phyloP scores from a whole-genome alignment of 2,797 vertebrate genomes.

The Novumbra hubbsi region DNA sequence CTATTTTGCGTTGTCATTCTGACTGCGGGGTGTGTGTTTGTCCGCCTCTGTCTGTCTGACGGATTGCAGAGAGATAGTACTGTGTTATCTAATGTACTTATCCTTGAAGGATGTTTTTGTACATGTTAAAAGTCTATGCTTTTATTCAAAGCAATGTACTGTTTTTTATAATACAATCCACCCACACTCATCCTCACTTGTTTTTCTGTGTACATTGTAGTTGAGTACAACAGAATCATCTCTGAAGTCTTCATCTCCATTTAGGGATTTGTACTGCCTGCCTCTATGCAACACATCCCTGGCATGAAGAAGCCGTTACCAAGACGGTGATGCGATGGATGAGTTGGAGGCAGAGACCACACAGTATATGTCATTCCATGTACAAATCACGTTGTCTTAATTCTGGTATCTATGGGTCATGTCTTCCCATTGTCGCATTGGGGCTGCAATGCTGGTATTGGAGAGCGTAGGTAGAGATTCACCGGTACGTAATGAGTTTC shows the following conservation, averaged over 20 bases:
- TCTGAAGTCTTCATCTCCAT: background rate
- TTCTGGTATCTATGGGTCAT: background rate
- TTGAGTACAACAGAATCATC: background rate
- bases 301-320: background rate
- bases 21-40: constrained; percentile 21
- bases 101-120: constrained; percentile 21
- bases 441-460: background rate
- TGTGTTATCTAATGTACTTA: constrained; percentile 12
- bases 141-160: constrained; percentile 31
- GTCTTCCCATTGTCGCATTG: background rate
- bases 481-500: background rate
- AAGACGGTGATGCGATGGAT: background rate
- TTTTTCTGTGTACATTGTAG: background rate
- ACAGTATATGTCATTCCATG: background rate
- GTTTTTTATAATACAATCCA: constrained; percentile 14
- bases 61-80: background rate
- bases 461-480: background rate
- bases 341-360: background rate
- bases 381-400: constrained; percentile 12
- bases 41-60: constrained; percentile 9
- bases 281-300: constrained; percentile 1
- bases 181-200: background rate
- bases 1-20: constrained; percentile 6
- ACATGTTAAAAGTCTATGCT: constrained; percentile 23
- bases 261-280: constrained; percentile 5